These are phyloP conservation scores for Halesus radiatus DNA, from an alignment of 1,140 invertebrate species.

Conservation along the genomic window DNA sequence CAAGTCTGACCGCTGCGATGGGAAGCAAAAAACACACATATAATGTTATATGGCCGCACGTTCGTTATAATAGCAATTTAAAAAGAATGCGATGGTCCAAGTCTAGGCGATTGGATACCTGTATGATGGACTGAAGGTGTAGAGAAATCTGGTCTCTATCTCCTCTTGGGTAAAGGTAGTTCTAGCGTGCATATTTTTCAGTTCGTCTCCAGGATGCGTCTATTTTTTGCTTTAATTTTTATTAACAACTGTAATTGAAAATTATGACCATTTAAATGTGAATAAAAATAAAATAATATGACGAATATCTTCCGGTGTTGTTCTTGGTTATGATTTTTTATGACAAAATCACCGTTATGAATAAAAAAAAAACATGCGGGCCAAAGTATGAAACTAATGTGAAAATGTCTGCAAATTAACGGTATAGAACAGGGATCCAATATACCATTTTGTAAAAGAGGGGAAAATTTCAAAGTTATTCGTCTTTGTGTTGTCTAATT, in stretches of 20 bases:
- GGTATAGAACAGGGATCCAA: too few relatives aligned
- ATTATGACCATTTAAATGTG: not conserved
- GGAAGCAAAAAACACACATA: not conserved
- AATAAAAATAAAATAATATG: too few relatives aligned
- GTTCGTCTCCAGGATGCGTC: not conserved
- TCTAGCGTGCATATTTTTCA: not conserved
- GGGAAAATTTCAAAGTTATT: too few relatives aligned
- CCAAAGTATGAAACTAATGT: too few relatives aligned
- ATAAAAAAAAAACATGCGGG: too few relatives aligned
- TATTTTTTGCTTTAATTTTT: not conserved
- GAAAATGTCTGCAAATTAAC: too few relatives aligned
- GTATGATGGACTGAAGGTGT: not conserved
- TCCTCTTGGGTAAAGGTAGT: not conserved
- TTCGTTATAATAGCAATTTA: constrained; percentile 45
- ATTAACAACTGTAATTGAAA: not conserved
- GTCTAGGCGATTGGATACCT: not conserved
- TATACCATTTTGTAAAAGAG: too few relatives aligned
- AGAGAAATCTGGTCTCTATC: not conserved
- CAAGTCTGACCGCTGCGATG: constrained; percentile 2
- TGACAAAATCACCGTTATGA: too few relatives aligned
- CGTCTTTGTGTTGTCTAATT: too few relatives aligned
- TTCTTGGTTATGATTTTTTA: too few relatives aligned
- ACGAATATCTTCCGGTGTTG: too few relatives aligned
- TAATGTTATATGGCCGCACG: constrained; percentile 7
- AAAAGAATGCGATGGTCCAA: constrained; percentile 37